Percentiles rank a stretch among this genome's conserved stretches.
phyloP scores from a whole-genome alignment of 2,797 vertebrate species.

The Urocyon cinereoargenteus region DNA sequence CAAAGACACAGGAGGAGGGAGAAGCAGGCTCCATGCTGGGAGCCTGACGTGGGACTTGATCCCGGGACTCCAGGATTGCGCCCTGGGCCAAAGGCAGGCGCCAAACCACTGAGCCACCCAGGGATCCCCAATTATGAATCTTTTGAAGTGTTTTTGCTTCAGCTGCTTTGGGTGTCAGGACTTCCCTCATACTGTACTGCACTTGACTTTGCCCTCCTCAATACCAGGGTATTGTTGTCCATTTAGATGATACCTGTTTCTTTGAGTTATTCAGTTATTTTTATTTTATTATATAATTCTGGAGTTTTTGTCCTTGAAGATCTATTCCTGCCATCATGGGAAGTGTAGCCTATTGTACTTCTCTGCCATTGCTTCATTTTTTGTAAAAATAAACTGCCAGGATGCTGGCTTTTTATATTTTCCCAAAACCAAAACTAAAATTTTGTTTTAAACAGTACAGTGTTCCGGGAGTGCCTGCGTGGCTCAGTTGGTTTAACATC shows the following conservation, averaged over 20 bases:
- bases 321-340: background rate
- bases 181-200: background rate
- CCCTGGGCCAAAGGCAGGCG: no score
- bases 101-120: no score
- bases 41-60: no score
- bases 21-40: no score
- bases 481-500: background rate
- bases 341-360: background rate
- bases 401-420: slow-evolving; percentile 13
- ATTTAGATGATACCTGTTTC: background rate
- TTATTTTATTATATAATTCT: background rate
- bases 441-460: background rate
- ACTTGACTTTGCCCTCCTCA: background rate
- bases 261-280: slow-evolving; percentile 10
- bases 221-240: background rate
- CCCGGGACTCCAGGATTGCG: no score
- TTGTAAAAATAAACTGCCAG: background rate
- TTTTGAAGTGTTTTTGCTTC: background rate
- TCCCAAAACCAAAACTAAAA: slow-evolving; percentile 38
- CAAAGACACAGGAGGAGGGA: no score
- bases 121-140: background rate
- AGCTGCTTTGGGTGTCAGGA: background rate
- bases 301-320: background rate
- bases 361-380: slow-evolving; percentile 18
- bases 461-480: background rate